phyloP scores from a whole-genome alignment of 2,113 vertebrate genomes.

The Nesospiza acunhae region DNA sequence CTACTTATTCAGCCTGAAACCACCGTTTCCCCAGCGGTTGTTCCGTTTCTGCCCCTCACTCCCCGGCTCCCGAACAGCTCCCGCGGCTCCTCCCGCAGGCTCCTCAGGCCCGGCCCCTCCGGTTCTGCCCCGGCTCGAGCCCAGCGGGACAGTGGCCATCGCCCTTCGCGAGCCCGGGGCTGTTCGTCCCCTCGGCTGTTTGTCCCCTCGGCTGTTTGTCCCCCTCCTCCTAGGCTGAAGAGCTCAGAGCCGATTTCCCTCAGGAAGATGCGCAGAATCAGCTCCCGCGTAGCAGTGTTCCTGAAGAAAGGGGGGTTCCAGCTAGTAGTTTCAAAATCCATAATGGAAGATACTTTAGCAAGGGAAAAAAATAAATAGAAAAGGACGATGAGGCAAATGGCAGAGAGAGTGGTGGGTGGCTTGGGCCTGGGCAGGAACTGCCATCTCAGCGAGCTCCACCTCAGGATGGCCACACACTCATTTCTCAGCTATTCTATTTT shows the following conservation, averaged over 20 bases:
- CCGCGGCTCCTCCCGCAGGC: rapidly evolving
- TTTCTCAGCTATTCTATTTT: neutral
- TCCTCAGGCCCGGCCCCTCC: neutral
- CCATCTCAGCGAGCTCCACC: too few species aligned
- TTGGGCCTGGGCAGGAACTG: neutral
- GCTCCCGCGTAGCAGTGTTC: rapidly evolving
- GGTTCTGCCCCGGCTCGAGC: rapidly evolving
- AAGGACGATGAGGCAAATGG: neutral
- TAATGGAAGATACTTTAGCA: neutral
- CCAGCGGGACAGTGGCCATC: rapidly evolving
- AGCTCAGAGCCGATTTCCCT: rapidly evolving
- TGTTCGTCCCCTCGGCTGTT: neutral
- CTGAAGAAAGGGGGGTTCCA: neutral
- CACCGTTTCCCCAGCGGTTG: rapidly evolving
- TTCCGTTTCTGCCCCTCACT: rapidly evolving
- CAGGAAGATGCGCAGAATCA: too few species aligned
- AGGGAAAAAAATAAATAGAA: too few species aligned
- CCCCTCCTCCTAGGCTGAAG: rapidly evolving
- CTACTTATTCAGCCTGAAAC: rapidly evolving
- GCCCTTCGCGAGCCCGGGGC: rapidly evolving
- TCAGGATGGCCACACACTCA: neutral
- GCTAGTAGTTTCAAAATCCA: neutral
- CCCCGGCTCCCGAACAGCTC: rapidly evolving
- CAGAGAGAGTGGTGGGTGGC: too few species aligned
- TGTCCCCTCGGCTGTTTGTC: neutral